These are phyloP conservation scores for Drosophila mercatorum DNA, from an alignment of 2,888 invertebrate genomes.

Conservation along the genomic window DNA sequence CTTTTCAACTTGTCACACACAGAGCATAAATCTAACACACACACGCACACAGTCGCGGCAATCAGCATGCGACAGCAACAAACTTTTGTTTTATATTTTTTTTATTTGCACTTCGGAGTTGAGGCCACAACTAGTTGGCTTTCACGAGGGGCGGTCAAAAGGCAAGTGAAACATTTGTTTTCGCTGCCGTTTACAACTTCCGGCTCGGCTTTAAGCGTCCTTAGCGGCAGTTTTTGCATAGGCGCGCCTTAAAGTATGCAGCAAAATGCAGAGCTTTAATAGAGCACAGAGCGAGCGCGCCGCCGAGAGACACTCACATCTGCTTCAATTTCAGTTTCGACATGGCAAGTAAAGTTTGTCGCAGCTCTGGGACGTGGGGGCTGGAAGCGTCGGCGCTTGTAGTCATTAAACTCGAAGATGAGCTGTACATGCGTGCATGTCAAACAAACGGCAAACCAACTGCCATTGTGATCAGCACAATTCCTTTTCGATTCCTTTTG, in stretches of 20 bases:
- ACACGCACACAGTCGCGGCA: slow-evolving; percentile 41
- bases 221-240: slow-evolving; percentile 35
- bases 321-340: slow-evolving; percentile 28
- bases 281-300: slow-evolving; percentile 6
- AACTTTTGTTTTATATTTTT: slow-evolving; percentile 58
- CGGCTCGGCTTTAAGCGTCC: slow-evolving; percentile 47
- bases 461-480: slow-evolving; percentile 44
- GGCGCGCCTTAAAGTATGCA: slow-evolving; percentile 42
- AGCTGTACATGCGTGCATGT: slow-evolving; percentile 24
- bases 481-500: slow-evolving; percentile 42
- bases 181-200: slow-evolving; percentile 67
- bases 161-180: slow-evolving; percentile 71
- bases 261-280: slow-evolving; percentile 41
- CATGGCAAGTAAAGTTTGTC: slow-evolving; percentile 29
- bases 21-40: slow-evolving; percentile 62
- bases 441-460: slow-evolving; percentile 21
- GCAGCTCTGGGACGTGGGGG: not conserved
- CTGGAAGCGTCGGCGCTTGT: slow-evolving; percentile 24
- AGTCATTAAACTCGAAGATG: slow-evolving; percentile 47
- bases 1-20: slow-evolving; percentile 63
- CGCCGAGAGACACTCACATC: slow-evolving; percentile 19
- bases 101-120: slow-evolving; percentile 38
- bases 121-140: slow-evolving; percentile 15
- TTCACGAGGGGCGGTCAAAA: slow-evolving; percentile 50
- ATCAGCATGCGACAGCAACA: slow-evolving; percentile 58